phyloP scores from a whole-genome alignment of 2,113 vertebrate species.

The Ameiurus melas region DNA sequence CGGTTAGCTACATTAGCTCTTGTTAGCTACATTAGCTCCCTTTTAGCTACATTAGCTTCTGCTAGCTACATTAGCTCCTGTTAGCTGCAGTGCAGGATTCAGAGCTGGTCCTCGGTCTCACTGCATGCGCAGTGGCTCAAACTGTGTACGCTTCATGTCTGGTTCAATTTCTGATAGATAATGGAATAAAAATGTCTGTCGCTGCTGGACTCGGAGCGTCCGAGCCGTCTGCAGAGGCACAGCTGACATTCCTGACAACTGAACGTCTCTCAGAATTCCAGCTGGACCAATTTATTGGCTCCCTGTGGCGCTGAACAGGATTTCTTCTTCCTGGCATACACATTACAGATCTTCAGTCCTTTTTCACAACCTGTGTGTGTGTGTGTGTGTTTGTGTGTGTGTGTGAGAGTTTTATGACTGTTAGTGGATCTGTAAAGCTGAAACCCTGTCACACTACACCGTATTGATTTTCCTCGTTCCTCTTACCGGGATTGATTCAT shows the following conservation, averaged over 20 bases:
- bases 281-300: constrained; percentile 19
- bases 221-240: neutral
- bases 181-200: neutral
- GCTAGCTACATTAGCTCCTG: neutral
- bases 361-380: neutral
- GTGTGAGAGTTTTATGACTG: neutral
- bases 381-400: constrained; percentile 9
- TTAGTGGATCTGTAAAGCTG: constrained; percentile 18
- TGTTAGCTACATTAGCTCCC: neutral
- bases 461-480: neutral
- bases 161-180: neutral
- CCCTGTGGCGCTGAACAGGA: neutral
- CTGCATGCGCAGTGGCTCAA: neutral
- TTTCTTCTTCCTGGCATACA: constrained; percentile 3
- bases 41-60: neutral
- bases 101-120: neutral
- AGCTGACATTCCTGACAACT: constrained; percentile 16
- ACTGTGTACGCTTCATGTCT: neutral
- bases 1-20: neutral
- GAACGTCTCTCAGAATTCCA: neutral
- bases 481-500: neutral
- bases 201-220: neutral
- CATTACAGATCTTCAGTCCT: constrained; percentile 11
- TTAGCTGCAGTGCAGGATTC: neutral
- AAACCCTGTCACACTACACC: constrained; percentile 9